These are phyloP conservation scores for Thunnus albacares DNA, from an alignment of 2,797 vertebrate genomes.

Conservation along the genomic window DNA sequence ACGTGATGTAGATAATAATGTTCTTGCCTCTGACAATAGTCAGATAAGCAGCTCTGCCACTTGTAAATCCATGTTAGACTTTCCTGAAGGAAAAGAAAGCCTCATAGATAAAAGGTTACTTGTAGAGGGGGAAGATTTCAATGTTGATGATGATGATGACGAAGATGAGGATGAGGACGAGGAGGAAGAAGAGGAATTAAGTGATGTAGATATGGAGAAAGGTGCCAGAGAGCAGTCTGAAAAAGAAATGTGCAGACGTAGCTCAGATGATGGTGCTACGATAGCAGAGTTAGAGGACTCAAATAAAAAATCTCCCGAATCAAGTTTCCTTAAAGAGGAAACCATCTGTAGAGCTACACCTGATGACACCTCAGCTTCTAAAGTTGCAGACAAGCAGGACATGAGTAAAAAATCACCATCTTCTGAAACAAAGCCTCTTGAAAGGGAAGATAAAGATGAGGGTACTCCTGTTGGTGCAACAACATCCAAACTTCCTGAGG, in stretches of 20 bases:
- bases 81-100: slow-evolving; percentile 81
- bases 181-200: slow-evolving; percentile 85
- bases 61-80: slow-evolving; percentile 67
- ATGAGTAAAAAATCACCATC: slow-evolving; percentile 33
- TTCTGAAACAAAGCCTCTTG: slow-evolving; percentile 44
- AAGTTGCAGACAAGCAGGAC: slow-evolving; percentile 39
- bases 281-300: slow-evolving; percentile 64
- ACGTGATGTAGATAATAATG: slow-evolving; percentile 81
- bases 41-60: slow-evolving; percentile 72
- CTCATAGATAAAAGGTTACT: slow-evolving; percentile 81
- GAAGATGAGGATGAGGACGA: slow-evolving; percentile 79
- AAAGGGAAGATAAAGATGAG: slow-evolving; percentile 63
- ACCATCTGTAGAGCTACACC: slow-evolving; percentile 39
- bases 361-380: slow-evolving; percentile 46
- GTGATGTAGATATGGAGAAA: slow-evolving; percentile 95
- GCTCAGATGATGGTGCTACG: slow-evolving; percentile 58
- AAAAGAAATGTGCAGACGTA: slow-evolving; percentile 88
- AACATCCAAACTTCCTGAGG: slow-evolving; percentile 61
- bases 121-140: slow-evolving; percentile 84
- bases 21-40: slow-evolving; percentile 81
- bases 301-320: slow-evolving; percentile 63
- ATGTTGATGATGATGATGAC: slow-evolving; percentile 78
- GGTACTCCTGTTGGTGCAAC: slow-evolving; percentile 61
- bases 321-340: slow-evolving; percentile 51
- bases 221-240: slow-evolving; percentile 95